Evolutionary conservation across 2,888 invertebrate species (phyloP), one percentile per base, ranked within the genome.

Genomic region (Trilocha varians): DNA sequence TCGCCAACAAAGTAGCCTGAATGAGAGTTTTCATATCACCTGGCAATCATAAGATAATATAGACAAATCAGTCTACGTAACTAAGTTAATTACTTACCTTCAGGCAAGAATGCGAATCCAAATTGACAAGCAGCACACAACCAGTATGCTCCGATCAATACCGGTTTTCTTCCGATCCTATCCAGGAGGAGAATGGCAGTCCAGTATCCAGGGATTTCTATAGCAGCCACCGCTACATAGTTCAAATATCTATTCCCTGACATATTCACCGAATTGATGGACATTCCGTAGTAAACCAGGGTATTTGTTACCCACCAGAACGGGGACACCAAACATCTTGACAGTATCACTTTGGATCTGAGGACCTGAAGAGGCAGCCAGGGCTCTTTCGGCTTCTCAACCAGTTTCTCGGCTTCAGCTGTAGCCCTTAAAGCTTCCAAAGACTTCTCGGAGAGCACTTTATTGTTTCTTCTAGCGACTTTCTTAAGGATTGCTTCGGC

Each of bases 121-220:
- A 89, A 62, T 55, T 90, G 90, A 42, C 88, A 87, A 1, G 69
- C 57, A 8, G 88, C 90, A 47, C 91, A 90, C 1, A 89, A 36
- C 39, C 91, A 58, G 65, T 88, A 89, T 0, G 88, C 87, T 1
- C 69, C 71, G 36, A 84, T 86, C 1, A 91, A 68, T 0, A 90
- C 88, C 16, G 85, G 78, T 47, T 88, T 87, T 45, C 90, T 73
- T 1, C 91, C 91, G 5, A 88, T 65, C 41, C 71, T 78, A 46
- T 89, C 87, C 56, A 91, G 78, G 8, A 90, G 61, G 13, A 88
- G 60, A 39, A 87, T 87, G 0, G 90, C 89, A 32, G 88, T 53
- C 54, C 89, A 73, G 58, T 89, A 90, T 0, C 90, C 91, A 0
- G 93, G 93, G 41, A 92, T 88, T 65, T 92, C 93, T 3, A 89